Conservation (phyloP, 2,113 vertebrate species). For the Variabilichromis moorii region DNA sequence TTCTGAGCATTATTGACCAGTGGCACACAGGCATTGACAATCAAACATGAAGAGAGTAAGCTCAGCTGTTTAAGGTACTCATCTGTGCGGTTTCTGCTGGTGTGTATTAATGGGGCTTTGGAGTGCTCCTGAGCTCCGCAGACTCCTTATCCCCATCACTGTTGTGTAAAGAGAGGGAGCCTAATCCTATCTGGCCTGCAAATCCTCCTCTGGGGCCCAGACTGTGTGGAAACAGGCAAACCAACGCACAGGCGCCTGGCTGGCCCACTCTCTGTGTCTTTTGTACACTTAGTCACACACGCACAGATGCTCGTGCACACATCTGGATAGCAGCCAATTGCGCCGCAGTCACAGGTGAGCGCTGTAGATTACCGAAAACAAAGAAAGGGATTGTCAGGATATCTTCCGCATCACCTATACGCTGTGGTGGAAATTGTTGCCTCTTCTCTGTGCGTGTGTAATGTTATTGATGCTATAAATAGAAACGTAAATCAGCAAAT, state of each 20-base stretch:
- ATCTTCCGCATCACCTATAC: neutral
- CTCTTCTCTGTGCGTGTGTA: neutral
- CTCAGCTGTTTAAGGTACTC: slow-evolving; percentile 62
- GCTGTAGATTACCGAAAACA: slow-evolving; percentile 62
- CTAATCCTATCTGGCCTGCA: slow-evolving; percentile 71
- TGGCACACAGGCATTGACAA: slow-evolving; percentile 22
- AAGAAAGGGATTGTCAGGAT: slow-evolving; percentile 53
- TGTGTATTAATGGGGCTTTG: slow-evolving; percentile 65
- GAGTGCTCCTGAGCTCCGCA: slow-evolving; percentile 55
- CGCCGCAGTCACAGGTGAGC: slow-evolving; percentile 68
- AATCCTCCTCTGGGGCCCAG: slow-evolving; percentile 67
- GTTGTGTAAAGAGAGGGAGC: slow-evolving; percentile 72
- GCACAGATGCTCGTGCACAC: neutral
- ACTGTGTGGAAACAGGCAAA: slow-evolving; percentile 60
- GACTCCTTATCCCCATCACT: slow-evolving; percentile 69
- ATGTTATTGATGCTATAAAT: neutral
- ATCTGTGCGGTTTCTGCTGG: slow-evolving; percentile 36
- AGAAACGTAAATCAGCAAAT: slow-evolving; percentile 7
- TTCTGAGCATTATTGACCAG: slow-evolving; percentile 24
- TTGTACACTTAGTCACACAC: slow-evolving; percentile 24
- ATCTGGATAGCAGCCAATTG: slow-evolving; percentile 46
- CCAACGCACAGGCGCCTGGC: slow-evolving; percentile 52
- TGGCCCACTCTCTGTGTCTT: slow-evolving; percentile 42
- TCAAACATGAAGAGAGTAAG: slow-evolving; percentile 34
- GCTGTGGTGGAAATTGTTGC: neutral